phyloP scores from a whole-genome alignment of 2,113 vertebrate species.

The Takifugu bimaculatus region DNA sequence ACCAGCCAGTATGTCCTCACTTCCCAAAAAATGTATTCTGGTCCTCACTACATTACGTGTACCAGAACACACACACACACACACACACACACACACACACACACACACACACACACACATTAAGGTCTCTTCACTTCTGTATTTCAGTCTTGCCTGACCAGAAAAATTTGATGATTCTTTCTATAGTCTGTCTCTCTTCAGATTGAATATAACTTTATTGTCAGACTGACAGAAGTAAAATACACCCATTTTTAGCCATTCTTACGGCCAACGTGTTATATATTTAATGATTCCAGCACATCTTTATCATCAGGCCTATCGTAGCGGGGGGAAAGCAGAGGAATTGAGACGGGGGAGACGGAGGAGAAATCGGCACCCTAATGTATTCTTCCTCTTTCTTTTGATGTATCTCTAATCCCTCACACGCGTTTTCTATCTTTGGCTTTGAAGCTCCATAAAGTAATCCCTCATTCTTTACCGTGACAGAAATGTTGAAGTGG shows the following conservation, averaged over 20 bases:
- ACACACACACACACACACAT: too few species aligned
- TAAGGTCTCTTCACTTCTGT: too few species aligned
- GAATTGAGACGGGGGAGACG: slow-evolving; percentile 16
- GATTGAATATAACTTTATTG: neutral
- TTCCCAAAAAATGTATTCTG: too few species aligned
- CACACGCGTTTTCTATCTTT: slow-evolving; percentile 60
- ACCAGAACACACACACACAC: too few species aligned
- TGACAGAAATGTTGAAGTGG: slow-evolving; percentile 58
- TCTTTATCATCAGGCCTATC: neutral
- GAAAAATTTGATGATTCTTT: too few species aligned
- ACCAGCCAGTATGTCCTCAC: too few species aligned
- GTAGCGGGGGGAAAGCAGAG: neutral
- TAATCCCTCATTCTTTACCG: slow-evolving; percentile 54
- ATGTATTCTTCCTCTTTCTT: slow-evolving; percentile 47
- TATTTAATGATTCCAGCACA: neutral
- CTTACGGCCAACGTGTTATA: too few species aligned
- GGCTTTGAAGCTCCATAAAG: slow-evolving; percentile 59
- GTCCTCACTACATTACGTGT: too few species aligned
- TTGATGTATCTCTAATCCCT: slow-evolving; percentile 70
- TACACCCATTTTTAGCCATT: neutral
- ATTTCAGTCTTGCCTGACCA: too few species aligned
- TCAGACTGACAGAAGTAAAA: neutral
- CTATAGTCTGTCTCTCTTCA: neutral
- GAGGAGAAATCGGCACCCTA: slow-evolving; percentile 31
- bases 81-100: too few species aligned